Percentiles rank a stretch among this genome's conserved stretches.
Evolutionary conservation across 2,888 invertebrate species (phyloP).

Genomic region (Scaptomyza parva): DNA sequence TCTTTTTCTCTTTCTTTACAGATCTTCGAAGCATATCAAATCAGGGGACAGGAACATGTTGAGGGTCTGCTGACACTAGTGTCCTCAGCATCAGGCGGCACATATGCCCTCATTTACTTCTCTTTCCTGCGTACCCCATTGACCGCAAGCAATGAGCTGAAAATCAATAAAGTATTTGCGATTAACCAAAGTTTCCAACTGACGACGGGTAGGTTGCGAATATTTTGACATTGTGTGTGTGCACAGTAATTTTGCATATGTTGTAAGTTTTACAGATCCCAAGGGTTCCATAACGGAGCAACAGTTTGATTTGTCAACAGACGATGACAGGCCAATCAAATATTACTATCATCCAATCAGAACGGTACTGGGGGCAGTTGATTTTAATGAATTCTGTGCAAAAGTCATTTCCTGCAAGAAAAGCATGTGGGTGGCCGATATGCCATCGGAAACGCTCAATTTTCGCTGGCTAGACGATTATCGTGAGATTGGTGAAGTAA

Average conservation of each 20-base stretch:
- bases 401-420: constrained; percentile 72
- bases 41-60: constrained; percentile 81
- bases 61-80: constrained; percentile 83
- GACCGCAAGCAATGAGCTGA: constrained; percentile 90
- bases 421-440: constrained; percentile 61
- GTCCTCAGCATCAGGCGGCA: constrained; percentile 80
- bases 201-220: constrained; percentile 86
- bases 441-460: constrained; percentile 57
- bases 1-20: constrained; percentile 26
- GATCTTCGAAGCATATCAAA: constrained; percentile 84
- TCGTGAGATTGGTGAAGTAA: constrained; percentile 82
- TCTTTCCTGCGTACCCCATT: constrained; percentile 86
- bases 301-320: constrained; percentile 80
- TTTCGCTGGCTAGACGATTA: constrained; percentile 83
- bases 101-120: constrained; percentile 83
- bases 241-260: constrained; percentile 20
- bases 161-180: constrained; percentile 92
- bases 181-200: constrained; percentile 92
- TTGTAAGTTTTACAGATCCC: constrained; percentile 52
- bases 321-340: constrained; percentile 75
- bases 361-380: constrained; percentile 62
- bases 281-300: constrained; percentile 79
- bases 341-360: constrained; percentile 82
- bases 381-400: constrained; percentile 79
- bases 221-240: background rate